Evolutionary conservation across 2,113 vertebrate species (phyloP).

Genomic region (Platysteira castanea): DNA sequence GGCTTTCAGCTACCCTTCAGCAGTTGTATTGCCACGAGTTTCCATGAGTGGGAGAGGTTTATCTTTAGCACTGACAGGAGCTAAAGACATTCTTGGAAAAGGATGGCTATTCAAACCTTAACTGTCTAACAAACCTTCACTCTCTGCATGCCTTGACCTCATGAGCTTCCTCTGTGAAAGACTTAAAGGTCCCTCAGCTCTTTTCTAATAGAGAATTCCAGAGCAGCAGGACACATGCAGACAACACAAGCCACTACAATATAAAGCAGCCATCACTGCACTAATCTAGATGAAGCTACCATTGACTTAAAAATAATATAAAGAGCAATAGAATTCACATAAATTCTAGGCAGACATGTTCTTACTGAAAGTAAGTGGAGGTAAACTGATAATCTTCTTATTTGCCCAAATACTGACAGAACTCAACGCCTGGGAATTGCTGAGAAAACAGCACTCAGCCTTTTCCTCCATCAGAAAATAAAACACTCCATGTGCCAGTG

Average conservation of each 20-base stretch:
- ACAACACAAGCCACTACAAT: not conserved
- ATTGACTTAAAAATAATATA: not conserved
- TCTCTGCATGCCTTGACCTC: not conserved
- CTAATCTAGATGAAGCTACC: not conserved
- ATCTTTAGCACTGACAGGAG: not conserved
- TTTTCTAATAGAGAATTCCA: not conserved
- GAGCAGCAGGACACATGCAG: not conserved
- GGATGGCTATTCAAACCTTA: not conserved
- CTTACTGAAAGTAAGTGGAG: not conserved
- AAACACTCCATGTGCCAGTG: not conserved
- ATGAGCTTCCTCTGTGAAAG: not conserved
- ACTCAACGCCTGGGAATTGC: not conserved
- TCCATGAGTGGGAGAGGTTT: not conserved
- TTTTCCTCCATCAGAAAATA: not conserved
- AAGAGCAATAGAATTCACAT: not conserved
- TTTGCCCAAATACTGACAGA: not conserved
- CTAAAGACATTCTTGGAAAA: not conserved
- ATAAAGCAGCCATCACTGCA: not conserved
- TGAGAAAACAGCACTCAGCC: not conserved
- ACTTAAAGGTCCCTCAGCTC: not conserved
- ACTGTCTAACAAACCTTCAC: not conserved
- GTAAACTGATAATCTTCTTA: not conserved
- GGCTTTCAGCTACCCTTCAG: not conserved
- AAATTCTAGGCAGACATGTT: not conserved
- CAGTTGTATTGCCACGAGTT: not conserved